Evolutionary conservation across 2,113 vertebrate species (phyloP), one percentile per base, ranked within the genome.

Genomic region (Columba janthina): DNA sequence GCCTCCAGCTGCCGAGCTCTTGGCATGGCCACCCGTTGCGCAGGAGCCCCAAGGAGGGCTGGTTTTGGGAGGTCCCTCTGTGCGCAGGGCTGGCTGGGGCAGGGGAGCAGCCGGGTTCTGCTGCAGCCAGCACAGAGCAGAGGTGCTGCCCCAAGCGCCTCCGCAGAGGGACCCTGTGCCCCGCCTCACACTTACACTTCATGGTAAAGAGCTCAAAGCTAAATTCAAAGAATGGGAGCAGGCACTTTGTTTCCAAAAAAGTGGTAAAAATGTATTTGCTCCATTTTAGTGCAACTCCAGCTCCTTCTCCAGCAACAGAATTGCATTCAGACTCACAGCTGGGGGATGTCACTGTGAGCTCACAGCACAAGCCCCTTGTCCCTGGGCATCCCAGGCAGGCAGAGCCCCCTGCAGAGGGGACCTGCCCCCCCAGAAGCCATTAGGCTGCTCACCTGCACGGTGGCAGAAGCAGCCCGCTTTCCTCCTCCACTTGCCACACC

Each of bases 111-210:
- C 31, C 8, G 5, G 4, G 17, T 44, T 58, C 42, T 22, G 62
- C 67, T 7, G 4, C 81, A 58, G 46, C 28, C 6, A 24, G 42
- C n/a, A 48, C 0, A 4, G 34, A 44, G 44, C 21, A 29, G 34
- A 31, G 46, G 9, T 29, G 38, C 62, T 36, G 51, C 51, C 31
- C 31, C 1, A 0, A 53, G 9, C 28, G 31, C 48, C 40, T 38
- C 64, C 3, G 0, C 9, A 19, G 25, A 46, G 20, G 15, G 20
- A 40, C 7, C 31, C 36, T 8, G 0, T 11, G 34, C 28, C 38
- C 5, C 0, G 0, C 18, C 64, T 82, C 36, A 8, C 0, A 0
- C 6, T 50, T 15, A 2, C 7, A 15, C 26, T 57, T 40, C 12
- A 29, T 36, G 34, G 10, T 22, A 21, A 77, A 42, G 51, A 54